phyloP scores from a whole-genome alignment of 2,113 vertebrate species.

The Catharus bicknelli region DNA sequence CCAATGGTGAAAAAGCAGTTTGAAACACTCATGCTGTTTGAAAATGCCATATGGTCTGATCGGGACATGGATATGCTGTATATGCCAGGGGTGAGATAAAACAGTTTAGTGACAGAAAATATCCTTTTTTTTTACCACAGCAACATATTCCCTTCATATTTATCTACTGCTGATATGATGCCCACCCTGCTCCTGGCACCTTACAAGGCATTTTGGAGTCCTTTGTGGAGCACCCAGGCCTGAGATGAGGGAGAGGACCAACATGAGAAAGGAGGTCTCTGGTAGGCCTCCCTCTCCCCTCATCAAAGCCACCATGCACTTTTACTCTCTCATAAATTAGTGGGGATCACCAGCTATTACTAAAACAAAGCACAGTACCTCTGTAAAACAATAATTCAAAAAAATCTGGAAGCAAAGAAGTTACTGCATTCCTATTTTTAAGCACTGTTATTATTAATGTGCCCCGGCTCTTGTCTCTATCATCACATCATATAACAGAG shows the following conservation, averaged over 20 bases:
- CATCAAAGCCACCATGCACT: neutral
- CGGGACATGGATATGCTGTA: neutral
- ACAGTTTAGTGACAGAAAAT: neutral
- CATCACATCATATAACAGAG: neutral
- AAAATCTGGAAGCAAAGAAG: neutral
- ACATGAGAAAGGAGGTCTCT: neutral
- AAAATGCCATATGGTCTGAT: neutral
- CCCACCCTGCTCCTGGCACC: rapidly evolving
- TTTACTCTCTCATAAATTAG: neutral
- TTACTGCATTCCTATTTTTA: neutral
- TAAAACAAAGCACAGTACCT: neutral
- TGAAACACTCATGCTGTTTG: neutral
- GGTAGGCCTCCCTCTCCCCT: neutral
- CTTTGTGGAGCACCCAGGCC: neutral
- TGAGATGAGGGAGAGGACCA: rapidly evolving
- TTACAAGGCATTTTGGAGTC: neutral
- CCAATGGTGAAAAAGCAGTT: rapidly evolving
- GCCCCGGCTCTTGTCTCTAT: neutral
- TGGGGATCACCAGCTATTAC: neutral
- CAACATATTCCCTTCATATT: neutral
- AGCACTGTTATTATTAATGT: neutral
- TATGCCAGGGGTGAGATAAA: neutral
- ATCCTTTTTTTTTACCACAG: neutral
- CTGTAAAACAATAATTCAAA: neutral
- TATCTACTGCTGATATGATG: neutral